These are phyloP conservation scores for Petrocephalus microphthalmus DNA, from an alignment of 2,113 vertebrate species.

Conservation along the genomic window DNA sequence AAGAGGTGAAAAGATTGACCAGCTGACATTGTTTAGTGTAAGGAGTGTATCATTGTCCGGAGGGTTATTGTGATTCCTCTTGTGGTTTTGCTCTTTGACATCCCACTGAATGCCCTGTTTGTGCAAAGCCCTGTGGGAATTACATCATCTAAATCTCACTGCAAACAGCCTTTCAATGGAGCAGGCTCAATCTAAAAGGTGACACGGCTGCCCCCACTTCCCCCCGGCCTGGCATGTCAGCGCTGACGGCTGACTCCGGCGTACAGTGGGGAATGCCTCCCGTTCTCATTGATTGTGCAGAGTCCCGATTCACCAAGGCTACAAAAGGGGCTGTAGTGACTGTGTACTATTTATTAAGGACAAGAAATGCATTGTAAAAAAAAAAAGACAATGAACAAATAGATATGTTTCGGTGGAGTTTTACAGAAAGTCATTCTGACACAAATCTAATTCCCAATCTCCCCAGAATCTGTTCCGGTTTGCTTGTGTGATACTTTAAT, in stretches of 20 bases:
- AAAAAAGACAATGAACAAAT: background rate
- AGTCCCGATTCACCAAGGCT: background rate
- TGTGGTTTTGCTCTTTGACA: slow-evolving; percentile 24
- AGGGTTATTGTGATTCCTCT: slow-evolving; percentile 23
- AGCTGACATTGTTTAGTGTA: slow-evolving; percentile 7
- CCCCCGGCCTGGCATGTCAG: background rate
- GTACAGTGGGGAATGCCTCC: background rate
- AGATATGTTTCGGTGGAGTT: background rate
- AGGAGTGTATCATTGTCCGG: slow-evolving; percentile 9
- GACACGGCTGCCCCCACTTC: slow-evolving; percentile 3
- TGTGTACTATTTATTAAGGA: background rate
- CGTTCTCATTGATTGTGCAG: slow-evolving; percentile 15
- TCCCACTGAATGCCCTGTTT: slow-evolving; percentile 24
- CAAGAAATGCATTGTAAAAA: background rate
- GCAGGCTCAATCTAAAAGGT: slow-evolving; percentile 27
- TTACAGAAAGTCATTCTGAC: background rate
- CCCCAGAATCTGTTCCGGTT: background rate
- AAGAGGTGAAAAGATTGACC: background rate
- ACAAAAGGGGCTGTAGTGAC: background rate
- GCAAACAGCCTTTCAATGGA: slow-evolving; percentile 27
- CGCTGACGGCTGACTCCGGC: background rate
- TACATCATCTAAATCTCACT: slow-evolving; percentile 32
- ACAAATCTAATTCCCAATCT: background rate
- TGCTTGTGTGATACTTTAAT: background rate
- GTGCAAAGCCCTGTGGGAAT: slow-evolving; percentile 22